Evolutionary conservation across 2,888 invertebrate genomes (phyloP).

Genomic region (Pandemis corylana): DNA sequence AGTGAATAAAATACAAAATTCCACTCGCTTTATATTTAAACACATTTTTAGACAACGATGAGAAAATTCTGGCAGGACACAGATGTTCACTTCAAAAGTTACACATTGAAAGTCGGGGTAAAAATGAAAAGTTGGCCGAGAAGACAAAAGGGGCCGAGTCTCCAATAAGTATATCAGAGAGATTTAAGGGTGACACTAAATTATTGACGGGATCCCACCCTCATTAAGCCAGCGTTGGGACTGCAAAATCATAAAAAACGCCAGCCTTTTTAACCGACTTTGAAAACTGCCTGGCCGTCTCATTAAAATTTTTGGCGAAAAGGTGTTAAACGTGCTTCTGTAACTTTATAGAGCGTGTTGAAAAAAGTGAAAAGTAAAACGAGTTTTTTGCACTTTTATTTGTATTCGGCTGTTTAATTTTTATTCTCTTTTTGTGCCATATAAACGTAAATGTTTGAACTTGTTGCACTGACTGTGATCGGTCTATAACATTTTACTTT

Average conservation of each 20-base stretch:
- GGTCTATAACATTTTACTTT: no score
- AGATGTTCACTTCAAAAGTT: slow-evolving; percentile 32
- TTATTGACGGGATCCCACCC: slow-evolving; percentile 65
- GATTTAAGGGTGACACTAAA: slow-evolving; percentile 70
- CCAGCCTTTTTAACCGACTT: slow-evolving; percentile 34
- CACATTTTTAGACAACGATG: slow-evolving; percentile 13
- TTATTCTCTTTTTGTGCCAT: background rate
- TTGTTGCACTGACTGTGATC: no score
- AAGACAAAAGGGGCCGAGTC: slow-evolving; percentile 51
- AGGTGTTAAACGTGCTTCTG: slow-evolving; percentile 26
- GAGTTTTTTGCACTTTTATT: background rate
- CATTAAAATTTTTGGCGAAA: slow-evolving; percentile 26
- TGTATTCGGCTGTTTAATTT: background rate
- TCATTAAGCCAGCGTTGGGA: slow-evolving; percentile 69
- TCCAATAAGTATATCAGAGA: slow-evolving; percentile 48
- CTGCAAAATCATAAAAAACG: slow-evolving; percentile 63
- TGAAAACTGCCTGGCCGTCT: slow-evolving; percentile 19
- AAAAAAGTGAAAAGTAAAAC: background rate
- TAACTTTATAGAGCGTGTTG: slow-evolving; percentile 9
- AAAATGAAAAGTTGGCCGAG: slow-evolving; percentile 37
- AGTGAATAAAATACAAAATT: slow-evolving; percentile 1
- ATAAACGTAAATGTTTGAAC: no score
- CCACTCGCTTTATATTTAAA: slow-evolving; percentile 8
- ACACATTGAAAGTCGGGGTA: slow-evolving; percentile 30
- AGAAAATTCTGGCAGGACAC: slow-evolving; percentile 17